Base-by-base conservation (phyloP, 2,888 invertebrate species). In the Caenorhabditis afra region DNA sequence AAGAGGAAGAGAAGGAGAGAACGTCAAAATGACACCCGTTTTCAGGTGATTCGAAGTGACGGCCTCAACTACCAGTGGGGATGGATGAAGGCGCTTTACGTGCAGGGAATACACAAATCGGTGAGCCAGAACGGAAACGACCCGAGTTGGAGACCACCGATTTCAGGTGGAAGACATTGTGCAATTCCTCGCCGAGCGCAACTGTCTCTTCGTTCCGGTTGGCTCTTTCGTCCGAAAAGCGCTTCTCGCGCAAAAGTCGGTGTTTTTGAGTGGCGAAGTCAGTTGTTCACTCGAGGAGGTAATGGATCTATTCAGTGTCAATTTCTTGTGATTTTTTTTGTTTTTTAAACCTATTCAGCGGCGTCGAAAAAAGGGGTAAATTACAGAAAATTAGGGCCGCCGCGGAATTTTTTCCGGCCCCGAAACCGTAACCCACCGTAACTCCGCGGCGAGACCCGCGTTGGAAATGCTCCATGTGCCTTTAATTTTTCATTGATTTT, bases 41-140 rank as follows among this genome's bases (percentile, higher is more conserved):
- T n/a, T n/a, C 58, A 83, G 81, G 49, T 82, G 14, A 78, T 52
- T n/a, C 58, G 44, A 12, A 79, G 82, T 18, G 37, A 57, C 4
- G 82, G 81, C 4, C 47, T 84, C 8, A 50, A 66, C 10, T 84
- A 81, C 53, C 82, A 82, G 22, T 84, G 84, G 84, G 66, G 57
- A 14, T 84, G 84, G 84, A 66, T 81, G 58, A 81, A 81, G 52
- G 55, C 75, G 23, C 52, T 84, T 8, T 20, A 22, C 0, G 64
- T 84, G 18, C 61, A 78, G 29, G 82, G 82, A 67, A 29, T 81
- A 16, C 57, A 16, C 3, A 67, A 61, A 39, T 45, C 61, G 12
- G 68, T 52, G 16, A 62, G n/a, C 18, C 18, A 11, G n/a, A 44
- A 8, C 8, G 20, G 12, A 16, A 65, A 4, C 18, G 22, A 10